A percentile compares a stretch with the other conserved stretches of the same genome.
These are phyloP conservation scores for Psophia crepitans DNA, from an alignment of 2,113 vertebrate genomes.

Conservation along the genomic window DNA sequence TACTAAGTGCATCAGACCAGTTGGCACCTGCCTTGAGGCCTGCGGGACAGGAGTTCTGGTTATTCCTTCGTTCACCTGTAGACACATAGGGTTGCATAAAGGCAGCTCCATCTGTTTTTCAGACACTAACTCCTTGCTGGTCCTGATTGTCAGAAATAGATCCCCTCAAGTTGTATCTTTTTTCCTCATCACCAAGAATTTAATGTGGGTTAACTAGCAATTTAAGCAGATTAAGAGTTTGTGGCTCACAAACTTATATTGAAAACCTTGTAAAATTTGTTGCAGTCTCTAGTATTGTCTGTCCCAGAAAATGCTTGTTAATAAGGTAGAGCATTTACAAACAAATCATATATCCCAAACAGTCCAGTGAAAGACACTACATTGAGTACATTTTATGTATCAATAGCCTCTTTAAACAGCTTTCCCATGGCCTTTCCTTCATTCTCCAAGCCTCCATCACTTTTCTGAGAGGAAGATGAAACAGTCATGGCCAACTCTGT, in stretches of 20 bases:
- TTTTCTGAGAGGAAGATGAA: not conserved
- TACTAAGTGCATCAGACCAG: not conserved
- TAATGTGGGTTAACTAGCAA: not conserved
- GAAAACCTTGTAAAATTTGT: not conserved
- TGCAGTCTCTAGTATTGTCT: not conserved
- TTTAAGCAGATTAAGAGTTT: not conserved
- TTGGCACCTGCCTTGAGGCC: not conserved
- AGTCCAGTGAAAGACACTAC: not conserved
- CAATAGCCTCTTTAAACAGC: not conserved
- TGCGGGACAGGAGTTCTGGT: not conserved
- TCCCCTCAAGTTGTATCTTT: not conserved
- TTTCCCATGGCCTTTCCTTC: not conserved
- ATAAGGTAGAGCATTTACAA: not conserved
- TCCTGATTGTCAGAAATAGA: not conserved
- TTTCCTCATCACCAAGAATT: not conserved
- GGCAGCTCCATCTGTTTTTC: not conserved
- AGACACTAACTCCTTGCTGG: not conserved
- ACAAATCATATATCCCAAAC: not conserved
- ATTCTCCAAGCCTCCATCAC: not conserved
- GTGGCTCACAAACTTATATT: not conserved
- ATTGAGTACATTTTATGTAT: not conserved
- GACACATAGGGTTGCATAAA: not conserved
- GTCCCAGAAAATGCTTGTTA: not conserved
- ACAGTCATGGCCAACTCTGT: not conserved
- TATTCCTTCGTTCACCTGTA: not conserved